phyloP scores from a whole-genome alignment of 2,113 vertebrate genomes.

The Antechinus flavipes region DNA sequence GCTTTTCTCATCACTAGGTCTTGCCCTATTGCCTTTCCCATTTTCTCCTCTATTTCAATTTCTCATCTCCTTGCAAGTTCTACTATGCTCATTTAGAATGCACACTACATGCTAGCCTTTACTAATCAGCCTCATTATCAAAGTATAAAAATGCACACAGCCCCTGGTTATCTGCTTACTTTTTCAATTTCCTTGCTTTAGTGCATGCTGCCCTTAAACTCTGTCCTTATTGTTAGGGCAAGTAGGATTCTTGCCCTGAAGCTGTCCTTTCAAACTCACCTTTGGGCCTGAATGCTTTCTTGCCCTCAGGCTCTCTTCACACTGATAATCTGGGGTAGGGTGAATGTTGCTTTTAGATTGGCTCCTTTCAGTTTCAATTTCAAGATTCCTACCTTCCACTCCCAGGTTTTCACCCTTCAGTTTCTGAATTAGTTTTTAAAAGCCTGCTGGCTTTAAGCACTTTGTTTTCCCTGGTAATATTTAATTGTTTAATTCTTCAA shows the following conservation, averaged over 20 bases:
- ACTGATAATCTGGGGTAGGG: constrained; percentile 74
- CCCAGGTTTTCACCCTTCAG: constrained; percentile 70
- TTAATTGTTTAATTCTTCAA: constrained; percentile 52
- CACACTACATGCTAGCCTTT: constrained; percentile 21
- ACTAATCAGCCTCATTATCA: constrained; percentile 66
- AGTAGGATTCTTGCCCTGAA: constrained; percentile 77
- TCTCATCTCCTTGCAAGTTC: constrained; percentile 48
- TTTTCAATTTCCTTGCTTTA: constrained; percentile 62
- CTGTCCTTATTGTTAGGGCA: constrained; percentile 65
- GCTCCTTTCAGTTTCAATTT: constrained; percentile 78
- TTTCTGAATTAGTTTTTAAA: constrained; percentile 73
- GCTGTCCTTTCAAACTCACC: constrained; percentile 75
- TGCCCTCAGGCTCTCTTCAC: constrained; percentile 73
- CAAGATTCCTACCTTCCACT: constrained; percentile 61
- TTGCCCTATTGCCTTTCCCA: not conserved
- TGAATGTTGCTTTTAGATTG: constrained; percentile 76
- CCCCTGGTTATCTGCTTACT: constrained; percentile 49
- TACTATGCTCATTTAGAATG: constrained; percentile 69
- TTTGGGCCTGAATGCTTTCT: constrained; percentile 62
- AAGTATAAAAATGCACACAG: constrained; percentile 22
- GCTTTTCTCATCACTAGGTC: not conserved
- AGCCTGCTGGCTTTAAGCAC: constrained; percentile 58
- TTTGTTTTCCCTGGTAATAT: constrained; percentile 56
- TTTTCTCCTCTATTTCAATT: constrained; percentile 42
- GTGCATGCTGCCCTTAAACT: constrained; percentile 41